Base-by-base conservation (phyloP, 1,140 invertebrate genomes). In the Cherax quadricarinatus region DNA sequence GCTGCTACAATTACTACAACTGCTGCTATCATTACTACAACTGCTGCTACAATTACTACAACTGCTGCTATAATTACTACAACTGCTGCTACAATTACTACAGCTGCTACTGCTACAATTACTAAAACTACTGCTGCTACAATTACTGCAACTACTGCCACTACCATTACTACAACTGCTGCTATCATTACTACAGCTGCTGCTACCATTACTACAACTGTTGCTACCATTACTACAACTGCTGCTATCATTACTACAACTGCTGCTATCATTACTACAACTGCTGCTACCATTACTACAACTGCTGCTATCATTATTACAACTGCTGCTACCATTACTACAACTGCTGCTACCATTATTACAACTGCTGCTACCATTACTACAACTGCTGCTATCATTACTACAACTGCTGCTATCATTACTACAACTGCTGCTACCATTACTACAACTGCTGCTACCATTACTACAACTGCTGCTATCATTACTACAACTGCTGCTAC, bases 141-240 rank as follows among this genome's bases (percentile, higher is more conserved):
- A 1, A 80, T 41, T 16, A 80, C 78, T 80, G 4, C 78, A 14
- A 48, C 78, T n/a, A 4, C 78, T 48, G 30, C 78, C 30, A 80
- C 78, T 41, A 80, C 3, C 21, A 80, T 24, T 80, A 80, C 78
- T 41, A 48, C 78, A 24, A 80, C 78, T 48, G 30, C 78, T 24
- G 30, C 78, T 41, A 80, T 24, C 41, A 80, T 24, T 80, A 48
- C 78, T 41, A 80, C 78, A 14, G 4, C 78, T 41, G 53, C 81
- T 83, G 14, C 21, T 21, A 83, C 3, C 9, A 83, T 49, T 83
- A 51, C 81, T n/a, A 83, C 81, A 12, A 83, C 81, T 18, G 53
- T 48, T 53, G 53, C 81, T 18, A 83, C 53, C 9, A 85, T 57
- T 66, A 66, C 83, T 24, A 85, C 57, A 18, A 66, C 83, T 14